phyloP scores from a whole-genome alignment of 37 sponge, comb jelly and placozoan genomes.

The Ephydatia muelleri region DNA sequence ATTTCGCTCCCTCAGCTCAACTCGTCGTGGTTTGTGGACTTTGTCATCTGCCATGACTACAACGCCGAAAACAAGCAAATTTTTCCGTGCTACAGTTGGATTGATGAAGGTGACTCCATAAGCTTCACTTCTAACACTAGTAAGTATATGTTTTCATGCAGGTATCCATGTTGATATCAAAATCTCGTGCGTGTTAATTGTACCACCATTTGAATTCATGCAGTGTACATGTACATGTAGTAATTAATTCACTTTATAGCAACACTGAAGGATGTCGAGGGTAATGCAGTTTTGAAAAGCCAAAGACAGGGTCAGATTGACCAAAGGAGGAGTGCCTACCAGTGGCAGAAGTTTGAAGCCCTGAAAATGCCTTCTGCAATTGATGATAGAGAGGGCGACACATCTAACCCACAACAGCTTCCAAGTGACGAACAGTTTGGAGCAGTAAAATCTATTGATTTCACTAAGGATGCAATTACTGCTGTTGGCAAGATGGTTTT shows the following conservation, averaged over 20 bases:
- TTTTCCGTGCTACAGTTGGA: constrained; percentile 52
- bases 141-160: background rate
- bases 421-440: constrained; percentile 55
- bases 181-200: background rate
- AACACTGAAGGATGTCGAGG: constrained; percentile 24
- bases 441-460: constrained; percentile 33
- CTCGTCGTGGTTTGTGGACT: constrained; percentile 38
- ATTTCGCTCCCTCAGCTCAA: background rate
- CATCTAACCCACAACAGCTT: background rate
- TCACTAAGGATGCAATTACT: background rate
- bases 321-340: background rate
- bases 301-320: constrained; percentile 27
- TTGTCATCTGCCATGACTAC: background rate
- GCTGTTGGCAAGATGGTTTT: background rate
- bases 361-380: constrained; percentile 24
- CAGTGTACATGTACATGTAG: background rate
- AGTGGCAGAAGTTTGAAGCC: constrained; percentile 27
- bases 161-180: too few relatives aligned
- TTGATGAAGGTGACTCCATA: constrained; percentile 5
- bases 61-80: background rate
- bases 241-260: constrained; percentile 11
- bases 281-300: constrained; percentile 14
- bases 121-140: constrained; percentile 23
- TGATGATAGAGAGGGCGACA: background rate
- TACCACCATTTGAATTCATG: background rate